phyloP scores from a whole-genome alignment of 2,797 vertebrate species.

The Myoxocephalus aenaeus region DNA sequence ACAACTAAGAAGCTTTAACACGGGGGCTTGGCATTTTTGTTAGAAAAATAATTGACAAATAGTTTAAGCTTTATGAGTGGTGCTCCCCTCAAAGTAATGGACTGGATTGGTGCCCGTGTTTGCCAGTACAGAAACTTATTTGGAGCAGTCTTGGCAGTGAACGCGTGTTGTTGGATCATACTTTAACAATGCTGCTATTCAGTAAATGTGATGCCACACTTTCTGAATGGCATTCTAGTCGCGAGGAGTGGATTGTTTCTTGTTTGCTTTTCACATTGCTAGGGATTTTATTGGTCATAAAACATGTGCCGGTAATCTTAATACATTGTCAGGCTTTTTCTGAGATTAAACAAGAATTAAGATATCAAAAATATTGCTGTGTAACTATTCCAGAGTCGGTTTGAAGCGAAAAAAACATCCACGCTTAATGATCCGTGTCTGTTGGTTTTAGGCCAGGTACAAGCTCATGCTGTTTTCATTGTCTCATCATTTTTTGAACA shows the following conservation, averaged over 20 bases:
- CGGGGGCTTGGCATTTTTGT: neutral
- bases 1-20: neutral
- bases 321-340: slow-evolving; percentile 5
- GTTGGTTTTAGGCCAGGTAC: slow-evolving; percentile 54
- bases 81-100: slow-evolving; percentile 2
- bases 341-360: slow-evolving; percentile 39
- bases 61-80: neutral
- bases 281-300: slow-evolving; percentile 50
- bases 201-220: slow-evolving; percentile 38
- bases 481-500: slow-evolving; percentile 59
- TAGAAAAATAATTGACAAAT: neutral
- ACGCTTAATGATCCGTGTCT: slow-evolving; percentile 57
- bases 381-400: slow-evolving; percentile 28
- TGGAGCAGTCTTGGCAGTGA: neutral
- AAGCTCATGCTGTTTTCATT: slow-evolving; percentile 61
- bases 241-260: slow-evolving; percentile 51
- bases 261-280: slow-evolving; percentile 53
- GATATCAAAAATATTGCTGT: slow-evolving; percentile 27
- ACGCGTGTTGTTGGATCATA: slow-evolving; percentile 14
- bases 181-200: slow-evolving; percentile 53
- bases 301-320: slow-evolving; percentile 48
- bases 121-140: neutral
- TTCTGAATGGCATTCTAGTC: slow-evolving; percentile 49
- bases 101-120: neutral
- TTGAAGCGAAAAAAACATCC: slow-evolving; percentile 33